Conservation (phyloP, 2,113 vertebrate genomes). For the Ochotona princeps region DNA sequence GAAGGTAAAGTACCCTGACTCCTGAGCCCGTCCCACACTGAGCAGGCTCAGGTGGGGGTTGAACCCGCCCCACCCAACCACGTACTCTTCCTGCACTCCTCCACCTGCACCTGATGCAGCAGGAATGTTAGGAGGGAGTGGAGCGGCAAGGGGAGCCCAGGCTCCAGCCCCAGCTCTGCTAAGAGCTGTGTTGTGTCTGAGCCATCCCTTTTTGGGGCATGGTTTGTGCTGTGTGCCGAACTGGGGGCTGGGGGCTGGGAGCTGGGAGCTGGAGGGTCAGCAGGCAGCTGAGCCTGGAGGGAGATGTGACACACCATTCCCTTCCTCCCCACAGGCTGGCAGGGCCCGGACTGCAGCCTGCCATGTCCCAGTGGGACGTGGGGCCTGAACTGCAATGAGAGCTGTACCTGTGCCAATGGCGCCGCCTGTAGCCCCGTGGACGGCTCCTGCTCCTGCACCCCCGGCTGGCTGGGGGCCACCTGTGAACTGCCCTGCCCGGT, state of each 20-base stretch:
- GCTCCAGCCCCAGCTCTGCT: too few species aligned
- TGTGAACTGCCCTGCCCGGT: slow-evolving; percentile 94
- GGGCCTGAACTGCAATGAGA: slow-evolving; percentile 95
- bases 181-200: background rate
- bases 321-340: slow-evolving; percentile 90
- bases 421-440: slow-evolving; percentile 93
- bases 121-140: background rate
- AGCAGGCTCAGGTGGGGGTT: background rate
- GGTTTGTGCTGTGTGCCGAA: too few species aligned
- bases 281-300: background rate
- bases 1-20: slow-evolving; percentile 89
- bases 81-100: background rate
- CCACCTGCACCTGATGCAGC: background rate
- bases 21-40: background rate
- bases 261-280: background rate
- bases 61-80: background rate
- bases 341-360: slow-evolving; percentile 94
- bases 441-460: slow-evolving; percentile 92
- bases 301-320: background rate
- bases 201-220: background rate
- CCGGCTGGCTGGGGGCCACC: slow-evolving; percentile 93
- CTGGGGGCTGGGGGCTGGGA: too few species aligned
- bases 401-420: slow-evolving; percentile 91
- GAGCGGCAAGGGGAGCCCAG: too few species aligned
- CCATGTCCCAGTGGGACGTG: slow-evolving; percentile 94